Percentiles rank a stretch among this genome's conserved stretches.
Conservation (phyloP, 1,140 invertebrate genomes). For the Drosophila bipectinata region DNA sequence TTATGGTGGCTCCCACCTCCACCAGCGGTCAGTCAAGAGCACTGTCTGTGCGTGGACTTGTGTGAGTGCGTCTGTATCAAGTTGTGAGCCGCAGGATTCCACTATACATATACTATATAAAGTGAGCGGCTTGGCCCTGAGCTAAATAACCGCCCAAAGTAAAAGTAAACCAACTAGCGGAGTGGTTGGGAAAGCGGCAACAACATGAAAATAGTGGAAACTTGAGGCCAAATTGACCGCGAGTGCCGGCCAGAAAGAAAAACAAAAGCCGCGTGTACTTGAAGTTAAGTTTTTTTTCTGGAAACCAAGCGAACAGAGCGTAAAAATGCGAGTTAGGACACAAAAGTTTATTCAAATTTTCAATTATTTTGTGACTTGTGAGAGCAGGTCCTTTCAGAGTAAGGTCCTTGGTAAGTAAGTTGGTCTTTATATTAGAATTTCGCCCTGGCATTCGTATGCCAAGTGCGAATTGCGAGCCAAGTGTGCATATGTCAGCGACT, state of each 20-base stretch:
- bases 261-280: constrained; percentile 64
- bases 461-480: background rate
- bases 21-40: constrained; percentile 40
- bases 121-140: constrained; percentile 57
- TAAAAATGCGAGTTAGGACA: constrained; percentile 26
- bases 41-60: constrained; percentile 19
- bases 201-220: constrained; percentile 49
- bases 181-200: constrained; percentile 17
- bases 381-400: background rate
- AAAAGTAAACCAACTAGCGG: constrained; percentile 33
- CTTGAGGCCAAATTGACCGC: constrained; percentile 73
- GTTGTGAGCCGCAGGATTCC: background rate
- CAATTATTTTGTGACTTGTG: background rate
- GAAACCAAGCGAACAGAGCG: constrained; percentile 21
- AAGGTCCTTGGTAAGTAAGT: no score
- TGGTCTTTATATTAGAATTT: background rate
- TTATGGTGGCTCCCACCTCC: no score
- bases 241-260: constrained; percentile 55
- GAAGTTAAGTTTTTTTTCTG: constrained; percentile 36
- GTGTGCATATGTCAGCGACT: constrained; percentile 30
- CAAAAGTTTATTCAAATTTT: constrained; percentile 18
- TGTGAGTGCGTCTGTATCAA: constrained; percentile 8
- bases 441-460: background rate
- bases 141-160: constrained; percentile 65
- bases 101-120: background rate